Evolutionary conservation across 2,113 vertebrate genomes (phyloP).

Genomic region (Myanophis thanlyinensis): DNA sequence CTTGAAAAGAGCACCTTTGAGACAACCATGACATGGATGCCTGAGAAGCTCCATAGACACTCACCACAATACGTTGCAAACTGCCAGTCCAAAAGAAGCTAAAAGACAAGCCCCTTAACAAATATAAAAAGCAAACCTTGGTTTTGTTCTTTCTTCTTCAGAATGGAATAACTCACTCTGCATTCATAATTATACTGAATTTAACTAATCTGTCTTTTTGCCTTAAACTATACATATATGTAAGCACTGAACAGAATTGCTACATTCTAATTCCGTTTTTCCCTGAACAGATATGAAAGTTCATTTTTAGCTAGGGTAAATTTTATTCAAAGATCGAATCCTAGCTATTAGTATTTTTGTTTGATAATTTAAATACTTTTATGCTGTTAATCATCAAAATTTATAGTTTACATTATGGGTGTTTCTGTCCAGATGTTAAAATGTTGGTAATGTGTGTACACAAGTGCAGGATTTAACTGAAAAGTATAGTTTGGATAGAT

Average conservation of each 20-base stretch:
- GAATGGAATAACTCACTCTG: background rate
- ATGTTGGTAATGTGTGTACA: background rate
- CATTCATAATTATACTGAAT: background rate
- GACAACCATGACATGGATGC: too few relatives aligned
- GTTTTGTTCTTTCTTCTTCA: background rate
- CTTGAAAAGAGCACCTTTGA: too few relatives aligned
- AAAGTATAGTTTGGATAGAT: background rate
- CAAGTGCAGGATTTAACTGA: background rate
- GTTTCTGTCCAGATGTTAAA: background rate
- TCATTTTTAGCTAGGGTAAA: background rate
- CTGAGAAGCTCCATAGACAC: too few relatives aligned
- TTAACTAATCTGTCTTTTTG: background rate
- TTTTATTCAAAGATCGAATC: background rate
- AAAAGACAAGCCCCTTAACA: background rate
- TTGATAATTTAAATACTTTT: background rate
- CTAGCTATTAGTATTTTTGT: background rate
- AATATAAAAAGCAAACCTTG: background rate
- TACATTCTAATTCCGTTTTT: background rate
- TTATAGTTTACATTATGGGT: background rate
- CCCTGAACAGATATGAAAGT: background rate
- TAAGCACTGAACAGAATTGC: background rate
- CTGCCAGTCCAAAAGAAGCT: background rate
- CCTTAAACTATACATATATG: background rate
- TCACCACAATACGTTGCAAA: background rate
- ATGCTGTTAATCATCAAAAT: background rate